Evolutionary conservation across 2,113 vertebrate genomes (phyloP), one percentile per base, ranked within the genome.

Genomic region (Corapipo altera): DNA sequence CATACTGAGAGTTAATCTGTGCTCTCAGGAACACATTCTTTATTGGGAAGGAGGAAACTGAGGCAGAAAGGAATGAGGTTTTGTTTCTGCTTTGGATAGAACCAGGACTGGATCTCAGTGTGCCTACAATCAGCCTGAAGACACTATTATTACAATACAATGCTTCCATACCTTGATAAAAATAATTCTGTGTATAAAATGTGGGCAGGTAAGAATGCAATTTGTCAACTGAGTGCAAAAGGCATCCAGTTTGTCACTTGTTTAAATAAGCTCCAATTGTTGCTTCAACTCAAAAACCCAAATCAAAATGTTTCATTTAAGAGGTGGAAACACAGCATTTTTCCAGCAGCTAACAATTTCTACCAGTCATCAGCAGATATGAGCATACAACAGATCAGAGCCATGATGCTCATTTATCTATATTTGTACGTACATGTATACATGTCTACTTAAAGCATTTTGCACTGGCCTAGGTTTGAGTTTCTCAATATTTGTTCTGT

Each of bases 61-160:
- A 89, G 33, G 9, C 13, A 78, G 21, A 55, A 88, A 62, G 12
- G 26, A 85, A 33, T 30, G 39, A 21, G 2, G 0, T 16, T 4
- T 1, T 11, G 4, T 11, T 54, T 30, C 15, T 72, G 6, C 7
- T 54, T 12, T 22, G 12, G 4, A 21, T 9, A 61, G 15, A 87
- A 1, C 0, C 3, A 57, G 15, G 5, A 85, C 15, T 15, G 10
- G 10, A 73, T 73, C 9, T 26, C 17, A 32, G 6, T 10, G 15
- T 32, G 8, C 12, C 22, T 82, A 49, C 5, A 57, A 35, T 2
- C 4, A 61, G 11, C 8, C 8, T 78, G 37, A 88, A 55, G 15
- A 17, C 2, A 22, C 15, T 74, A 12, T 64, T 73, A 54, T 44
- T 52, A 51, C 12, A 82, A n/a, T 3, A 0, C 4, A 80, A 39